phyloP scores from a whole-genome alignment of 2,797 vertebrate genomes.

The Lagothrix lagotricha region DNA sequence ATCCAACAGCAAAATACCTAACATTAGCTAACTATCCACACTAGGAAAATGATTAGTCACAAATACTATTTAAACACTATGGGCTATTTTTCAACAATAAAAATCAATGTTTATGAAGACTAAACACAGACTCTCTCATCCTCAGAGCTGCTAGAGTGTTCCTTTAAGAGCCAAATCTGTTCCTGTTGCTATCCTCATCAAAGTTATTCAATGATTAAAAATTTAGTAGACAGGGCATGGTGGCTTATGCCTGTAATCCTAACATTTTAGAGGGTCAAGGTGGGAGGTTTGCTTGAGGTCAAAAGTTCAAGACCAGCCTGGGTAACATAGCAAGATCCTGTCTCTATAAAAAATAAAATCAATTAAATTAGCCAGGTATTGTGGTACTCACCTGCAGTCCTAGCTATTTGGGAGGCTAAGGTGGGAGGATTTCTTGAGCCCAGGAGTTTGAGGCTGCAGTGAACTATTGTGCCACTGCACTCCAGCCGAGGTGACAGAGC shows the following conservation, averaged over 20 bases:
- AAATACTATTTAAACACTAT: neutral
- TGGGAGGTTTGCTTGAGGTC: neutral
- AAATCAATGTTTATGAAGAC: neutral
- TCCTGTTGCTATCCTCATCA: neutral
- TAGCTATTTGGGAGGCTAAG: neutral
- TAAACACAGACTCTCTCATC: neutral
- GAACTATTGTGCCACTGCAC: neutral
- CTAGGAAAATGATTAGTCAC: neutral
- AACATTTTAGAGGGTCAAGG: neutral
- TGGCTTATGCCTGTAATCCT: neutral
- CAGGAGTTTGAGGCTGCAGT: neutral
- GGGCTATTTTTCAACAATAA: neutral
- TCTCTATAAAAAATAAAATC: neutral
- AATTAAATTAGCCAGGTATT: neutral
- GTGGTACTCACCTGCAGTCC: neutral
- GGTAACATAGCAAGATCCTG: neutral
- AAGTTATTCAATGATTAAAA: neutral
- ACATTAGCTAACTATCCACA: neutral
- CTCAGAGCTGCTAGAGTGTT: neutral
- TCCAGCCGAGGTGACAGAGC: neutral
- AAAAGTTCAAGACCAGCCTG: neutral
- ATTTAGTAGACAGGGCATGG: neutral
- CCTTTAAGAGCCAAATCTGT: neutral
- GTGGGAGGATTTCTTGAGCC: neutral
- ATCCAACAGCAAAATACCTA: neutral